Base-by-base conservation (phyloP, 2,888 invertebrate species). In the Rhyacophila evoluta region DNA sequence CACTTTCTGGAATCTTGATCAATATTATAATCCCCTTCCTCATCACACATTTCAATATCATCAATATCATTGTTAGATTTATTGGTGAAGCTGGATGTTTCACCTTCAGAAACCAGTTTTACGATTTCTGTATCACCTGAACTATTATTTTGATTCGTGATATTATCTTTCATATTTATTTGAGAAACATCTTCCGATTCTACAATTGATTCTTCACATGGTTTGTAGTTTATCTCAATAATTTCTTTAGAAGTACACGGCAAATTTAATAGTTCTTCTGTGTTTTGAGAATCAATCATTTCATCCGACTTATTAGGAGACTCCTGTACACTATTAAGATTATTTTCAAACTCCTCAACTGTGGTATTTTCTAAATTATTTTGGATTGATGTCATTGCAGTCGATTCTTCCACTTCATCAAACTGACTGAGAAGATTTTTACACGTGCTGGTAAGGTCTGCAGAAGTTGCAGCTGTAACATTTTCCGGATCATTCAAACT, bases 311-410 rank as follows among this genome's bases (percentile, higher is more conserved):
- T n/a, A n/a, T n/a, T n/a, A n/a, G n/a, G n/a, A n/a, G n/a, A n/a
- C n/a, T n/a, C n/a, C n/a, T n/a, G n/a, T n/a, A n/a, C n/a, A n/a
- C 84, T 85, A 83, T 85, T 83, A 80, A 86, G 83, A 76, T 85
- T 79, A 82, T 82, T 38, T 79, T 72, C 69, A 75, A 74, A 36
- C n/a, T 41, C 74, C 72, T 19, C 28, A 19, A 71, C 76, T n/a
- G 5, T 76, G 12, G 28, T 6, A 38, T 37, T 29, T n/a, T 8
- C 15, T 33, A 29, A 29, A 67, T 67, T 67, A 55, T 73, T 27
- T 5, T 28, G 19, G 19, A 11, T 5, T 29, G 11, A 33, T 37
- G 36, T 15, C 38, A 72, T 36, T 4, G 11, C 4, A 19, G 2
- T 19, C 25, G 12, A 33, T 19, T 25, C 69, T 36, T 74, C 72